phyloP scores from a whole-genome alignment of 1,140 invertebrate genomes.

The Grapholita molesta region DNA sequence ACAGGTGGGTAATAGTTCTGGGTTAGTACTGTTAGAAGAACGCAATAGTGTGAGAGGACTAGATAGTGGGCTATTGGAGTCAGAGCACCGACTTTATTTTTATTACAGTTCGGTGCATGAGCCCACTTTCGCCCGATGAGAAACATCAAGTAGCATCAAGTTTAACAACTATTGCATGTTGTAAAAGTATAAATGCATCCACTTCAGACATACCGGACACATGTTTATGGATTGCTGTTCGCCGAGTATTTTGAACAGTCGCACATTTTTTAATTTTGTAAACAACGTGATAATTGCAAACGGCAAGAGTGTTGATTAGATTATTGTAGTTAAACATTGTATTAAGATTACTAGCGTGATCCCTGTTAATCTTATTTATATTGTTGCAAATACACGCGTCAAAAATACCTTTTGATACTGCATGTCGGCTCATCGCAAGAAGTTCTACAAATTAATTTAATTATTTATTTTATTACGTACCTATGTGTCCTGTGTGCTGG shows the following conservation, averaged over 20 bases:
- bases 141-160: not conserved
- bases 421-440: no score
- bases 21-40: no score
- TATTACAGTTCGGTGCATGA: not conserved
- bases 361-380: no score
- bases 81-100: not conserved
- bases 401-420: no score
- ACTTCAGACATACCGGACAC: not conserved
- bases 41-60: not conserved
- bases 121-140: not conserved
- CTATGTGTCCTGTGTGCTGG: slow-evolving; percentile 91
- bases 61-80: not conserved
- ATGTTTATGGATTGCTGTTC: not conserved
- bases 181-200: not conserved
- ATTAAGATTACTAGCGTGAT: no score
- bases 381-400: no score
- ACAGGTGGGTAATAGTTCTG: no score
- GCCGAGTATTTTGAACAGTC: not conserved
- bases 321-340: not conserved
- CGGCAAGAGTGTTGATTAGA: not conserved
- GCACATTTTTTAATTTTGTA: not conserved
- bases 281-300: not conserved
- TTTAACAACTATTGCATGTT: not conserved
- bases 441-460: no score
- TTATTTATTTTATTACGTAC: slow-evolving; percentile 40